These are phyloP conservation scores for Turdus rufiventris DNA, from an alignment of 2,113 vertebrate species.

Conservation along the genomic window DNA sequence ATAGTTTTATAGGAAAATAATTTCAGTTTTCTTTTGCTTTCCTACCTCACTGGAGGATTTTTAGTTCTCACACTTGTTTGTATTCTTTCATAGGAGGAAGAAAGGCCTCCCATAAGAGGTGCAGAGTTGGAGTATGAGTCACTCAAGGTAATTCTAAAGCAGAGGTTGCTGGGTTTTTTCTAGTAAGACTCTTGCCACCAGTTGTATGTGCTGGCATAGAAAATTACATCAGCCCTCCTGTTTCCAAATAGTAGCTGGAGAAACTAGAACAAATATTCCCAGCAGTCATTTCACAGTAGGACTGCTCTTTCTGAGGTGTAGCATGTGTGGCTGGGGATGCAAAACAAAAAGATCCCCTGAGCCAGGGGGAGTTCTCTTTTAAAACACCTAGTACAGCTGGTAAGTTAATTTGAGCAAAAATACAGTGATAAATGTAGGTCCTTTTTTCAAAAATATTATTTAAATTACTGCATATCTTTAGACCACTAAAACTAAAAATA, in stretches of 20 bases:
- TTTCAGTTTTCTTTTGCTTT: background rate
- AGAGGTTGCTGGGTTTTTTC: background rate
- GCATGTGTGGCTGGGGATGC: background rate
- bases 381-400: background rate
- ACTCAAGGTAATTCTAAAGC: constrained; percentile 83
- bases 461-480: background rate
- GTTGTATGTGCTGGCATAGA: background rate
- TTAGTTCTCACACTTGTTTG: background rate
- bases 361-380: background rate
- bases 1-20: background rate
- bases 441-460: background rate
- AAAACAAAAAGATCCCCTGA: background rate
- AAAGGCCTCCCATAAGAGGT: constrained; percentile 87
- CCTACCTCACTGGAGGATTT: background rate
- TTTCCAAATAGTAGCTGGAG: background rate
- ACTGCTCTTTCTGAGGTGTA: background rate
- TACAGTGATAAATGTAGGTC: background rate
- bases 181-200: background rate
- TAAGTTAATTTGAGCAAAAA: background rate
- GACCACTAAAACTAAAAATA: background rate
- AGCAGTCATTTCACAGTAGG: background rate
- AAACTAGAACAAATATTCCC: background rate
- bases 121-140: constrained; percentile 97
- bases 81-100: constrained; percentile 80
- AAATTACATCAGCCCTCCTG: background rate